These are phyloP conservation scores for Halesus radiatus DNA, from an alignment of 1,140 invertebrate genomes.

Conservation along the genomic window DNA sequence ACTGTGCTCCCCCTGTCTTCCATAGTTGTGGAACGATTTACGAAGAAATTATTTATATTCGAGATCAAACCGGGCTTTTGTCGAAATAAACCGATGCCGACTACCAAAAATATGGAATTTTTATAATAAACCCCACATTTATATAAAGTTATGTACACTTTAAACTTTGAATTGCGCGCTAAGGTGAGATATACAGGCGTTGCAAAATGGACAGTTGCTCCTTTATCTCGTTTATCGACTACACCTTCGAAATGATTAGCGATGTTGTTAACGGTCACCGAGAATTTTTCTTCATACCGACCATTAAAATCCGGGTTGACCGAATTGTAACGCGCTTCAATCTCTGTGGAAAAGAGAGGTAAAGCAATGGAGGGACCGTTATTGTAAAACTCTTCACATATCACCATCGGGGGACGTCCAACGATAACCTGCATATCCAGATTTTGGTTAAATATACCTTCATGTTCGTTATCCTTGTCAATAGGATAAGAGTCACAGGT, in stretches of 20 bases:
- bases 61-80: not conserved
- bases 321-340: conserved; percentile 37
- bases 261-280: not conserved
- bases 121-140: conserved; percentile 23
- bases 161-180: not conserved
- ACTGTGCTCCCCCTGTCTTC: not conserved
- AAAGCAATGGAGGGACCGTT: conserved; percentile 2
- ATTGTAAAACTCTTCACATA: conserved; percentile 46
- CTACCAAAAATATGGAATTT: conserved; percentile 12
- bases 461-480: not conserved
- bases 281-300: conserved; percentile 38
- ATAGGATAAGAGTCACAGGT: not conserved
- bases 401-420: conserved; percentile 34
- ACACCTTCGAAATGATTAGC: conserved; percentile 3
- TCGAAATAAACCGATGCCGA: not conserved
- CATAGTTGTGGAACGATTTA: not conserved
- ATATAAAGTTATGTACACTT: not conserved
- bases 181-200: not conserved
- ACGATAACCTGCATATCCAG: conserved; percentile 19
- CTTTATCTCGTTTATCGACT: not conserved
- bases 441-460: conserved; percentile 18
- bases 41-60: conserved; percentile 27
- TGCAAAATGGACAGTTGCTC: not conserved
- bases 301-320: conserved; percentile 12
- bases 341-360: conserved; percentile 18